Percentiles rank a stretch among this genome's conserved stretches.
Evolutionary conservation across 2,113 vertebrate species (phyloP).

Genomic region (Chloebia gouldiae): DNA sequence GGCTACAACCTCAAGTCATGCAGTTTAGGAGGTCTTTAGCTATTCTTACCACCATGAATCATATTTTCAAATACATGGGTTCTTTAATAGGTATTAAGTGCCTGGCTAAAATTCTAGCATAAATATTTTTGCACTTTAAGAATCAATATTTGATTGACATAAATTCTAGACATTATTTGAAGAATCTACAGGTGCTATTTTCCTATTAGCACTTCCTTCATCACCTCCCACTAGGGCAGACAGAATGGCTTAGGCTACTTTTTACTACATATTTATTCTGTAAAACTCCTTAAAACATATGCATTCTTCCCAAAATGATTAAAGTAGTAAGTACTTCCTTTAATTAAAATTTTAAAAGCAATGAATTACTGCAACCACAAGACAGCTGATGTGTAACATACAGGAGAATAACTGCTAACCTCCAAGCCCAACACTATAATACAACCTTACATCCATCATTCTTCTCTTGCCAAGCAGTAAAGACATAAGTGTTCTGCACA

Average conservation of each 20-base stretch:
- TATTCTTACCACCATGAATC: background rate
- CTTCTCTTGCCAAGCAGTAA: background rate
- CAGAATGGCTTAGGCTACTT: background rate
- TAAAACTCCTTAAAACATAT: background rate
- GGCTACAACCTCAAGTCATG: background rate
- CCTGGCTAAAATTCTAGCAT: background rate
- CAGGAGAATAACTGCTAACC: background rate
- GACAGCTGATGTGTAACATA: background rate
- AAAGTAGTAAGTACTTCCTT: background rate
- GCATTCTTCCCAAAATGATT: background rate
- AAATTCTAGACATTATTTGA: background rate
- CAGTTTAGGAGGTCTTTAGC: background rate
- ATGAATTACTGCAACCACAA: background rate
- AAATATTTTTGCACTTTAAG: background rate
- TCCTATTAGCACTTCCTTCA: background rate
- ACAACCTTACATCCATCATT: background rate
- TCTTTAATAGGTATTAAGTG: background rate
- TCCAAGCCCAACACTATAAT: background rate
- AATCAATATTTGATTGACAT: background rate
- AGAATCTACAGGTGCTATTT: background rate
- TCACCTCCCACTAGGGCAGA: background rate
- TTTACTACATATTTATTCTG: background rate
- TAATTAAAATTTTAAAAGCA: background rate
- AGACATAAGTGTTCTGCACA: background rate
- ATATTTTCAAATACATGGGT: accelerated